Conservation (phyloP, 2,797 vertebrate species). For the Chelmon rostratus region DNA sequence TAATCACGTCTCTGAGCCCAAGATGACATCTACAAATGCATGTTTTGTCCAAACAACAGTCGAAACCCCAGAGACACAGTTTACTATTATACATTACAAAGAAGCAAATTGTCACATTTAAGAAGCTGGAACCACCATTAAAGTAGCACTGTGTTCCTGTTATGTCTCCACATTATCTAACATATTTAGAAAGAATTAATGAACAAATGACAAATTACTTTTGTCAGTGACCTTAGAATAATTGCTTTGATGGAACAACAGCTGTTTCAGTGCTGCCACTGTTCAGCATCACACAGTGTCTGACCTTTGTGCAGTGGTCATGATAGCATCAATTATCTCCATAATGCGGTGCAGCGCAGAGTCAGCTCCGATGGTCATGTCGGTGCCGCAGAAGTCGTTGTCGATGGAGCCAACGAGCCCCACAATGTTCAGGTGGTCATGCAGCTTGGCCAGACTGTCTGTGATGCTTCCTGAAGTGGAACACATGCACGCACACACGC, state of each 20-base stretch:
- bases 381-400: slow-evolving; percentile 97
- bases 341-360: slow-evolving; percentile 95
- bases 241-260: slow-evolving; percentile 8
- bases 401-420: slow-evolving; percentile 97
- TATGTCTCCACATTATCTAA: background rate
- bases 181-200: background rate
- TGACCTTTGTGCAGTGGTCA: slow-evolving; percentile 95
- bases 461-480: slow-evolving; percentile 89
- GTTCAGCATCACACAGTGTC: slow-evolving; percentile 15
- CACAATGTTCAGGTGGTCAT: slow-evolving; percentile 92
- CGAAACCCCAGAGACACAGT: background rate
- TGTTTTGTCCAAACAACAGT: background rate
- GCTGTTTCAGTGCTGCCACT: slow-evolving; percentile 4
- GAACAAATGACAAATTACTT: background rate
- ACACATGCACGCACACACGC: background rate
- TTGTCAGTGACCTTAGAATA: slow-evolving; percentile 1
- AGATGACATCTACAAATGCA: background rate
- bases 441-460: slow-evolving; percentile 82
- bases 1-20: background rate
- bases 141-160: background rate
- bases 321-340: slow-evolving; percentile 95
- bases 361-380: slow-evolving; percentile 98
- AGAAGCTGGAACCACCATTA: background rate
- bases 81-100: background rate
- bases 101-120: background rate